Percentiles rank a stretch among this genome's conserved stretches.
phyloP scores from a whole-genome alignment of 1,140 invertebrate genomes.

The Pectinophora gossypiella region DNA sequence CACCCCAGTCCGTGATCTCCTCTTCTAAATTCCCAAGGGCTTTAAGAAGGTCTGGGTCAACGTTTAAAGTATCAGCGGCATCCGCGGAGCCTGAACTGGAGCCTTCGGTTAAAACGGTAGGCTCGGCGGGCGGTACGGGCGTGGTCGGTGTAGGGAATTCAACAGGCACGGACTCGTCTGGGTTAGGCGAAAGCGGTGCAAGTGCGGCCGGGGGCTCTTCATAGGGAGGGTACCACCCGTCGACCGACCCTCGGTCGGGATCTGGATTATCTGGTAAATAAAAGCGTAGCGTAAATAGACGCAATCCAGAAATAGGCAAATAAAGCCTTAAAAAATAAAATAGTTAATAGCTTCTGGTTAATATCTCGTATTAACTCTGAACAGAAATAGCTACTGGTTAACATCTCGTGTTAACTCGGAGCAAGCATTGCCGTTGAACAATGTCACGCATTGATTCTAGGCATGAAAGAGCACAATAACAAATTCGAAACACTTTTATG shows the following conservation, averaged over 20 bases:
- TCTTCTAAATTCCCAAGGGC: background rate
- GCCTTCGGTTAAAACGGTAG: background rate
- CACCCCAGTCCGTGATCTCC: background rate
- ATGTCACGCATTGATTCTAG: background rate
- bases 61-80: background rate
- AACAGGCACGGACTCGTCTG: background rate
- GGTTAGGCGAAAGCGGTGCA: background rate
- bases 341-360: constrained; percentile 1
- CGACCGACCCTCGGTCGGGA: background rate
- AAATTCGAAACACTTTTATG: background rate
- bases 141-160: background rate
- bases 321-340: background rate
- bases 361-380: constrained; percentile 1
- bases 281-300: background rate
- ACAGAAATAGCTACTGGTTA: background rate
- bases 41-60: background rate
- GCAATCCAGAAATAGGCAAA: background rate
- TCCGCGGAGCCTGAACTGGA: background rate
- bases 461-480: background rate
- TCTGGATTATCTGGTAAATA: background rate
- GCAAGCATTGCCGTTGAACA: background rate
- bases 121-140: background rate
- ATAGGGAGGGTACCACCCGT: background rate
- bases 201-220: background rate
- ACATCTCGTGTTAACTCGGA: background rate